Base-by-base conservation (phyloP, 2,888 invertebrate species). In the Leptinotarsa haldemani region DNA sequence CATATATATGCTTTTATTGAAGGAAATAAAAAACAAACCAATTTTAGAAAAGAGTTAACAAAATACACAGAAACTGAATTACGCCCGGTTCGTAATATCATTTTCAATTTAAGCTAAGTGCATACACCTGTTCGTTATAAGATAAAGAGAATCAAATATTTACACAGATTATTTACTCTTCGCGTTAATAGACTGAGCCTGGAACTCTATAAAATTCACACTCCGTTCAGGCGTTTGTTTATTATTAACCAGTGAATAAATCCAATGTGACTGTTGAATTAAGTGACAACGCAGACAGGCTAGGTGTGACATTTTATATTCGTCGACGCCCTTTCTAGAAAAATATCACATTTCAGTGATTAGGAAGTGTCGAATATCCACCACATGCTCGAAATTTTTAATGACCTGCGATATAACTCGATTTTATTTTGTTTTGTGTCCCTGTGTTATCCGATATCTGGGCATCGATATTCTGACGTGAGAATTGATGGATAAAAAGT, bases 301-400 rank as follows among this genome's bases (percentile, higher is more conserved):
- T 40, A 76, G 74, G 76, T 74, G 76, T 74, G 78, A 76, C 73
- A 70, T 76, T 74, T 70, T 65, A 64, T 70, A 76, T 76, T 74
- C 71, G 66, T 78, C 71, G 71, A 74, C 78, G 74, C 76, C 77
- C 74, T 74, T 71, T 65, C 50, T 64, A 66, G 71, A 69, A 76
- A 78, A 74, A 76, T 75, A 75, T 75, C 75, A 67, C 70, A 64
- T 75, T 72, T 75, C 75, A 48, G 40, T 67, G 70, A 75, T 75
- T 75, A 67, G 67, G 50, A 70, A 72, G 75, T 75, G 72, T 75
- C 75, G 64, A 67, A 67, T 75, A 66, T 72, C 75, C 48, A 66
- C 72, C 69, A 72, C 70, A 75, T 72, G 72, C 65, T 71, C 72
- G 71, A 75, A 72, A 72, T 75, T 61, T 67, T 75, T 30, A 70